Evolutionary conservation across 2,113 vertebrate species (phyloP), one percentile per base, ranked within the genome.

Genomic region (Tenrec ecaudatus): DNA sequence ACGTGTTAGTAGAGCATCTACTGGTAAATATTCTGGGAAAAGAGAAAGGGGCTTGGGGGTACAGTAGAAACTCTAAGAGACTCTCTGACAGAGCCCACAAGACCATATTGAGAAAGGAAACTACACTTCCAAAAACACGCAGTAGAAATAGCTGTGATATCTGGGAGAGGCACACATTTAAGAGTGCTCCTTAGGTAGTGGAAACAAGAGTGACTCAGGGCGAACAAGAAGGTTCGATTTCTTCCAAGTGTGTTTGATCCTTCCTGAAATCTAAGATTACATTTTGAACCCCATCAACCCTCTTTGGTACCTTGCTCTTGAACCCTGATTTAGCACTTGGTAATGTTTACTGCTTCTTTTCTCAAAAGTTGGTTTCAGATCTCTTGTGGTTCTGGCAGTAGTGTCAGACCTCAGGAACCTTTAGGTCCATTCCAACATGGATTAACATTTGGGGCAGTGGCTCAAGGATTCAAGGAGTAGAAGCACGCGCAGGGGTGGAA

Each of bases 31-130:
- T 31, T 16, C 36, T 91, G 64, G 53, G 53, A 58, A 89, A 88
- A 38, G 11, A 6, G 38, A 91, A 89, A 38, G 84, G 66, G 36
- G 79, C 86, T 25, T 15, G 33, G 69, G 77, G 4, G 33, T n/a
- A 93, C 25, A 57, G 29, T 85, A 53, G 27, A 62, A 92, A 71
- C 12, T 73, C 11, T 47, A n/a, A 90, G 29, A 19, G 1, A 87
- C 43, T 91, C 82, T n/a, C 38, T 69, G 9, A 81, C 92, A 93
- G 29, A 69, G 17, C 73, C 14, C 19, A 60, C 12, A 29, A 78
- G 40, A 58, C 47, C 8, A 64, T 91, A 81, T 15, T 82, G 38
- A 94, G 82, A 91, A 91, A 88, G 75, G 29, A 86, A 93, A 87
- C 6, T 47, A 82, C 4, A 58, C 1, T 88, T 53, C n/a, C 71